Conservation (phyloP, 2,113 vertebrate species). For the Gavia stellata region DNA sequence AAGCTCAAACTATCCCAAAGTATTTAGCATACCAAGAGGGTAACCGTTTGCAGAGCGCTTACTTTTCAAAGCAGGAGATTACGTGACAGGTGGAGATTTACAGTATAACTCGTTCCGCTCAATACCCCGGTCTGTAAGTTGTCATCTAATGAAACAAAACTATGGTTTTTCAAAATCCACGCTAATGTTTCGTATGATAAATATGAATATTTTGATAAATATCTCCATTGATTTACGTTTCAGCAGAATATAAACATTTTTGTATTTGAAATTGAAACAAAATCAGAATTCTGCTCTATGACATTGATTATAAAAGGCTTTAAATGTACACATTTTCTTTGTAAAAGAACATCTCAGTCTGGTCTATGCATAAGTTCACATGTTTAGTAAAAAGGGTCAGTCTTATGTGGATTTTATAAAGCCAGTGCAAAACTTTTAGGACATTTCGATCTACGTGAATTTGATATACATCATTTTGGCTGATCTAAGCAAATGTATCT, state of each 20-base stretch:
- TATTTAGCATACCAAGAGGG: not conserved
- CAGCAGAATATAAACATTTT: not conserved
- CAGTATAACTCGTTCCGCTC: not conserved
- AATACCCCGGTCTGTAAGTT: not conserved
- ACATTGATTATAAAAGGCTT: not conserved
- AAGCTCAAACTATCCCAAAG: not conserved
- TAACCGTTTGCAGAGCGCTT: not conserved
- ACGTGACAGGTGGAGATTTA: not conserved
- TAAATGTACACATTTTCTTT: not conserved
- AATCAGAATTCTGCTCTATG: not conserved
- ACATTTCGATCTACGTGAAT: not conserved
- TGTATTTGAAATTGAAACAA: not conserved
- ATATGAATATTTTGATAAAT: not conserved
- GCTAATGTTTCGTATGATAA: not conserved
- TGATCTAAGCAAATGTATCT: not conserved
- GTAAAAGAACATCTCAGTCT: not conserved
- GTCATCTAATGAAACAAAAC: not conserved
- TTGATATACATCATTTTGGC: not conserved
- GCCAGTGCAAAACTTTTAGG: not conserved
- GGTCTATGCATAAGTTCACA: not conserved
- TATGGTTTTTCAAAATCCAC: not conserved
- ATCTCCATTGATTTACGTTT: not conserved
- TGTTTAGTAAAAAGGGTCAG: not conserved
- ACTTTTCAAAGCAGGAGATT: not conserved
- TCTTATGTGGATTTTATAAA: not conserved